Percentiles rank a stretch among this genome's conserved stretches.
Conservation (phyloP, 2,888 invertebrate genomes). For the Axea sp. region DNA sequence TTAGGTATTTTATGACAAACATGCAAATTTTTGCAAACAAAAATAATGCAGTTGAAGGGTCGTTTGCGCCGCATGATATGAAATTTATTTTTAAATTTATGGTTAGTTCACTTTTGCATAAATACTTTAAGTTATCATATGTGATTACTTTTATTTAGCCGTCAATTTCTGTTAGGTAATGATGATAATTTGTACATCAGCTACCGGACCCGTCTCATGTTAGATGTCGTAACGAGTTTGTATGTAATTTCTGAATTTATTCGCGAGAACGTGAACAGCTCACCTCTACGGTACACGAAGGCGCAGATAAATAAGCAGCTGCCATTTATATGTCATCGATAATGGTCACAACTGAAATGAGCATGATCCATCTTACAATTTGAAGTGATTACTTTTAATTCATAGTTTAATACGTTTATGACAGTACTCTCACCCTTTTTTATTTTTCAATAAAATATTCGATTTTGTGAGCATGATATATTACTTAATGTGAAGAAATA, state of each 20-base stretch:
- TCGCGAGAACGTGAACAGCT: constrained; percentile 24
- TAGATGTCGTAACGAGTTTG: constrained; percentile 53
- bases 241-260: constrained; percentile 42
- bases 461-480: constrained; percentile 12
- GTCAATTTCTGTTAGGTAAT: constrained; percentile 56
- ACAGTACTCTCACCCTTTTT: constrained; percentile 4
- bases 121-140: constrained; percentile 29
- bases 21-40: constrained; percentile 42
- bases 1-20: constrained; percentile 34
- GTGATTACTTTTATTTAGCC: constrained; percentile 55
- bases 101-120: constrained; percentile 41
- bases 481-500: constrained; percentile 34
- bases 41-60: constrained; percentile 29
- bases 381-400: constrained; percentile 1
- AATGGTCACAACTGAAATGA: constrained; percentile 44
- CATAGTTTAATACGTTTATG: constrained; percentile 1
- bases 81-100: constrained; percentile 48
- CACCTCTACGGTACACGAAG: constrained; percentile 7
- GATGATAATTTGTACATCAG: constrained; percentile 54
- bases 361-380: constrained; percentile 29
- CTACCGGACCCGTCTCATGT: constrained; percentile 50
- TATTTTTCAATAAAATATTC: constrained; percentile 25
- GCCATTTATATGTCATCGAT: constrained; percentile 48
- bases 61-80: constrained; percentile 27
- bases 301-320: constrained; percentile 38